Conservation (phyloP, 2,797 vertebrate genomes). For the Acanthornis magna region DNA sequence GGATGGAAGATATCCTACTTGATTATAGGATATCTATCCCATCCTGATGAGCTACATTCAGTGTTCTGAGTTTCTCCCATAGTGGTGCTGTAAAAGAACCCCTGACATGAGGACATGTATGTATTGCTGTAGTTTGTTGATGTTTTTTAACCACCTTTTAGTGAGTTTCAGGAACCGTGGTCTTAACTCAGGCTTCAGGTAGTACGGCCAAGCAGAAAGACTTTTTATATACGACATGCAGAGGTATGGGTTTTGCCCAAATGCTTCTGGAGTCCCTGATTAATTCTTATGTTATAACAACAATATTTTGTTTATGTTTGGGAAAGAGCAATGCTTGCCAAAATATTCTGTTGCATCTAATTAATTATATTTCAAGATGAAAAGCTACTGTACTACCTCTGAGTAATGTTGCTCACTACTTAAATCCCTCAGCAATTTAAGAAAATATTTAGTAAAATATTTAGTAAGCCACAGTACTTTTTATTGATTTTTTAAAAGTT, state of each 20-base stretch:
- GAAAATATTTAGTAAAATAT: not conserved
- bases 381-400: not conserved
- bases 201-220: not conserved
- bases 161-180: not conserved
- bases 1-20: not conserved
- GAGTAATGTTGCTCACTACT: not conserved
- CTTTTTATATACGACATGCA: fast-evolving
- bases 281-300: not conserved
- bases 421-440: not conserved
- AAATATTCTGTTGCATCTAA: not conserved
- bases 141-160: not conserved
- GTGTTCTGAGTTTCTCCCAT: not conserved
- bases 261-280: not conserved
- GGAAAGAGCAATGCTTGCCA: not conserved
- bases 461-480: not conserved
- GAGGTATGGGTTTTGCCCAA: not conserved
- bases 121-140: fast-evolving
- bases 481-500: not conserved
- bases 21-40: not conserved
- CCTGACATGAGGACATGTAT: not conserved
- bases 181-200: not conserved
- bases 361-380: not conserved
- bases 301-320: not conserved
- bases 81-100: not conserved
- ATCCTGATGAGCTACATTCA: not conserved